phyloP scores from a whole-genome alignment of 2,888 invertebrate genomes.

The Exephanes ischioxanthus region DNA sequence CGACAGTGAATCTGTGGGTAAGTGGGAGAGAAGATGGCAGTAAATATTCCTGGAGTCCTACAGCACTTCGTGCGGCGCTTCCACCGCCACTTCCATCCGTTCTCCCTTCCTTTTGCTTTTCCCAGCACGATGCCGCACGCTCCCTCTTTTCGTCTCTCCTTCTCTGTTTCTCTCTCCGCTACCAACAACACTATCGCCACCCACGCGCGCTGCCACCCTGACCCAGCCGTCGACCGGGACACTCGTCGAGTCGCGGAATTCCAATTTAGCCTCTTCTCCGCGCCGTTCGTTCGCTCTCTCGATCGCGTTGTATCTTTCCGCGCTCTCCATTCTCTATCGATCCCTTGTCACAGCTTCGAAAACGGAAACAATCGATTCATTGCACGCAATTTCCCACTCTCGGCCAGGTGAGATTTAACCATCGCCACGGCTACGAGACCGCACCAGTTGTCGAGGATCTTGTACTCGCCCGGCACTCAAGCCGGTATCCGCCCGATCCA shows the following conservation, averaged over 20 bases:
- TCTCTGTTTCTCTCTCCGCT: slow-evolving; percentile 53
- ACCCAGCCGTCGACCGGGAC: slow-evolving; percentile 63
- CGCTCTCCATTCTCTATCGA: slow-evolving; percentile 37
- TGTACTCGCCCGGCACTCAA: not conserved
- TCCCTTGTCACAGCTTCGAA: slow-evolving; percentile 72
- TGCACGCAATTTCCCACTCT: slow-evolving; percentile 70
- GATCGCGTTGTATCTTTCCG: slow-evolving; percentile 67
- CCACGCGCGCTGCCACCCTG: slow-evolving; percentile 69
- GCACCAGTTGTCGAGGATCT: not conserved
- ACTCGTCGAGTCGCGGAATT: slow-evolving; percentile 80
- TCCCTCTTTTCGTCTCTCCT: slow-evolving; percentile 50
- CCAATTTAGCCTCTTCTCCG: slow-evolving; percentile 78
- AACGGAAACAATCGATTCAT: slow-evolving; percentile 82
- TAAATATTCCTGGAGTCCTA: slow-evolving; percentile 82
- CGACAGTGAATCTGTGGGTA: slow-evolving; percentile 84
- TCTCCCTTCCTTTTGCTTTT: slow-evolving; percentile 47
- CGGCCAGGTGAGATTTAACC: not conserved
- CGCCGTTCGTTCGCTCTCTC: slow-evolving; percentile 62
- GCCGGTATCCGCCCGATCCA: not conserved
- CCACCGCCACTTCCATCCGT: slow-evolving; percentile 59
- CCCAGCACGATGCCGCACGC: slow-evolving; percentile 32
- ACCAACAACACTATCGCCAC: slow-evolving; percentile 68
- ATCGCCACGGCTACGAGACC: not conserved
- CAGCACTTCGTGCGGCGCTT: slow-evolving; percentile 65
- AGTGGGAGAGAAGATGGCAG: slow-evolving; percentile 84